Evolutionary conservation across 2,113 vertebrate species (phyloP).

Genomic region (Hippocampus guttulatus): DNA sequence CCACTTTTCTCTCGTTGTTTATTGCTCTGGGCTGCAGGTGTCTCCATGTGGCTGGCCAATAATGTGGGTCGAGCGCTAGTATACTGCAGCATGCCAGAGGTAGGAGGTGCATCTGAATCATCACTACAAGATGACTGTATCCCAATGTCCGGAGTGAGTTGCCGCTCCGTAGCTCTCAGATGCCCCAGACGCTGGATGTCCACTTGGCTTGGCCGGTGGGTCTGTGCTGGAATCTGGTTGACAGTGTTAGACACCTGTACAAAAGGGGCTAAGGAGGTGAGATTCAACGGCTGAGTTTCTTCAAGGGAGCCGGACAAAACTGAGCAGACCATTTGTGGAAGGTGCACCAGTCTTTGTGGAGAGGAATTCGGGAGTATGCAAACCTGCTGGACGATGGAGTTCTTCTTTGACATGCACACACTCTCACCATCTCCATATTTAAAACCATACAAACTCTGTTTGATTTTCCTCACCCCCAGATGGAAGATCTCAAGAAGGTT

Average conservation of each 20-base stretch:
- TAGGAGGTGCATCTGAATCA: slow-evolving; percentile 52
- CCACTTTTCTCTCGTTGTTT: slow-evolving; percentile 69
- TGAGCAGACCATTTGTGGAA: slow-evolving; percentile 61
- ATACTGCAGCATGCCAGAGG: slow-evolving; percentile 35
- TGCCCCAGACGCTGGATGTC: slow-evolving; percentile 65
- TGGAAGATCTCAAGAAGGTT: slow-evolving; percentile 90
- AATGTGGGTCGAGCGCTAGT: slow-evolving; percentile 51
- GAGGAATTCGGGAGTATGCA: slow-evolving; percentile 68
- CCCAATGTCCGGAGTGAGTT: slow-evolving; percentile 51
- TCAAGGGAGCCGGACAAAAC: slow-evolving; percentile 50
- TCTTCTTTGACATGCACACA: slow-evolving; percentile 77
- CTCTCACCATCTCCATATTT: slow-evolving; percentile 69
- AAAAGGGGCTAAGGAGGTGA: slow-evolving; percentile 46
- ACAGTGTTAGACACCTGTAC: slow-evolving; percentile 23
- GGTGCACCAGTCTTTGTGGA: slow-evolving; percentile 67
- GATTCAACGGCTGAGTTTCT: slow-evolving; percentile 41
- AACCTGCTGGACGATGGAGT: slow-evolving; percentile 72
- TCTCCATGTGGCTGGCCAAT: slow-evolving; percentile 64
- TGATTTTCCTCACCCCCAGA: slow-evolving; percentile 84
- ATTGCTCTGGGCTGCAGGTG: slow-evolving; percentile 56
- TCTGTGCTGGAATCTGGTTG: slow-evolving; percentile 37
- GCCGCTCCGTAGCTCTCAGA: slow-evolving; percentile 21
- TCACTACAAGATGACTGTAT: slow-evolving; percentile 66
- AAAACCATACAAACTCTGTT: slow-evolving; percentile 72
- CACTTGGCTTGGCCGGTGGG: slow-evolving; percentile 29